Evolutionary conservation across 2,113 vertebrate genomes (phyloP).

Genomic region (Hippocampus comes): DNA sequence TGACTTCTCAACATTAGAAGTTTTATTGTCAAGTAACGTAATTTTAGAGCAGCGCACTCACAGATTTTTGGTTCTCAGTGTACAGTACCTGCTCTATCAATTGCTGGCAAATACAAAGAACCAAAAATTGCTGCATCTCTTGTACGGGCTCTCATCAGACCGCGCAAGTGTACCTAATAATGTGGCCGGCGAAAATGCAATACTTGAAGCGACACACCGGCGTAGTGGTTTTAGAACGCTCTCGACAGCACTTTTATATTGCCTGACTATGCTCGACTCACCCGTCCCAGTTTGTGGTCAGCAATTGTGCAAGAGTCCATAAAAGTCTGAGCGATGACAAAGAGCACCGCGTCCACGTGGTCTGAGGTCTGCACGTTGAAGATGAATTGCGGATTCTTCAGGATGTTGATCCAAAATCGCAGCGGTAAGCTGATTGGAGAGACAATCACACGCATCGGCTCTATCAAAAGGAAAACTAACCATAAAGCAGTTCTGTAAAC

Average conservation of each 20-base stretch:
- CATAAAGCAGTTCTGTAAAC: not conserved
- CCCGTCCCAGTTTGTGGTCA: slow-evolving; percentile 94
- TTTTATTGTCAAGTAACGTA: not conserved
- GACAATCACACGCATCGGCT: not conserved
- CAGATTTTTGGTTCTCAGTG: not conserved
- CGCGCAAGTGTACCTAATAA: not conserved
- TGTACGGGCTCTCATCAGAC: not conserved
- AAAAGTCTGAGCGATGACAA: slow-evolving; percentile 96
- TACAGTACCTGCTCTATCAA: not conserved
- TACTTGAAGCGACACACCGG: not conserved
- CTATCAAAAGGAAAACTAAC: not conserved
- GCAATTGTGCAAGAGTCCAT: slow-evolving; percentile 98
- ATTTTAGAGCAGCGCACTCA: not conserved
- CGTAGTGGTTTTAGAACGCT: not conserved
- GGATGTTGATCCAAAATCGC: slow-evolving; percentile 97
- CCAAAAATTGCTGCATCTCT: not conserved
- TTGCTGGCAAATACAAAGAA: not conserved
- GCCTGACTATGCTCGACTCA: slow-evolving; percentile 48
- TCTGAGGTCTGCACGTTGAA: slow-evolving; percentile 94
- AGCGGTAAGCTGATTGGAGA: slow-evolving; percentile 80
- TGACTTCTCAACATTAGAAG: not conserved
- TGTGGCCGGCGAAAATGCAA: not conserved
- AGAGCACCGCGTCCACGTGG: slow-evolving; percentile 88
- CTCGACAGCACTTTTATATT: not conserved
- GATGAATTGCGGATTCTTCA: slow-evolving; percentile 96